These are phyloP conservation scores for Stegastes partitus DNA, from an alignment of 2,113 vertebrate species.

Conservation along the genomic window DNA sequence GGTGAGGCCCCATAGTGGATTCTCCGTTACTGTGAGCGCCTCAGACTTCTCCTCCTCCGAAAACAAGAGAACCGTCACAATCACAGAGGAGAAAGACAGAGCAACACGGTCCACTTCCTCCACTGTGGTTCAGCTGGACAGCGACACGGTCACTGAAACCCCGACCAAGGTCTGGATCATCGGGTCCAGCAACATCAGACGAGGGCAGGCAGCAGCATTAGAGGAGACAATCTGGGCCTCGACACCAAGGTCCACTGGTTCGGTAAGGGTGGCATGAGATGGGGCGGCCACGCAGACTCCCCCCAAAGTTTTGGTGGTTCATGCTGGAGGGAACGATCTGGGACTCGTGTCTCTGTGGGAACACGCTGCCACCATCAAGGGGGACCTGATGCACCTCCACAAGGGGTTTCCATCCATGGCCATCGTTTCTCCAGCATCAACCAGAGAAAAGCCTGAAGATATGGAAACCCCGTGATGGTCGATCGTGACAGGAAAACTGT, in stretches of 20 bases:
- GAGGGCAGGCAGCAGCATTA: background rate
- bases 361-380: background rate
- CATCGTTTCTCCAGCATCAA: too few relatives aligned
- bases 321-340: slow-evolving; percentile 1
- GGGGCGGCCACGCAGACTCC: background rate
- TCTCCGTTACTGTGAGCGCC: too few relatives aligned
- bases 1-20: too few relatives aligned
- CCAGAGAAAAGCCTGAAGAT: too few relatives aligned
- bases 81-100: too few relatives aligned
- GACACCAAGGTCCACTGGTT: background rate
- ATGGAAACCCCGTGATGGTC: too few relatives aligned
- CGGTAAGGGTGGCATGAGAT: background rate
- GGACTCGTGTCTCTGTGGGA: background rate
- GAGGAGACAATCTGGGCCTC: background rate
- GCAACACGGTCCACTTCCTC: too few relatives aligned
- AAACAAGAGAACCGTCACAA: too few relatives aligned
- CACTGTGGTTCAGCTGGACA: too few relatives aligned
- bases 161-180: background rate
- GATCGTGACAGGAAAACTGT: too few relatives aligned
- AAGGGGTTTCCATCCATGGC: background rate
- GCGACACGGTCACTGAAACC: too few relatives aligned
- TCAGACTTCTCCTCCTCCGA: too few relatives aligned
- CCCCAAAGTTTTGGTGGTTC: slow-evolving; percentile 1
- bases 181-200: background rate
- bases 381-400: background rate